Conservation (phyloP, 1,140 invertebrate species). For the Eciton burchellii region DNA sequence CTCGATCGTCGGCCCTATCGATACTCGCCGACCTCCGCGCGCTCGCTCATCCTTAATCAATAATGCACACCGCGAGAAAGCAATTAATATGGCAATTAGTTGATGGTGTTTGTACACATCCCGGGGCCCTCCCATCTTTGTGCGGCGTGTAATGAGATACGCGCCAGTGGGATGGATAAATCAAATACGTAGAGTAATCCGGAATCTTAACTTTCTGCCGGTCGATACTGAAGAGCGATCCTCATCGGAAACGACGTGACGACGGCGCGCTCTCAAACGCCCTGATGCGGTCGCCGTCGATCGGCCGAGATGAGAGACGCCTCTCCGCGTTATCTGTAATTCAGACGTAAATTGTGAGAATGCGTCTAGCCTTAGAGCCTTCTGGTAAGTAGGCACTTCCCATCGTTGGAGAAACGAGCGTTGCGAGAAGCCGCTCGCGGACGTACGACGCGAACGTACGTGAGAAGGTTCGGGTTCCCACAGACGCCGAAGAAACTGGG, state of each 20-base stretch:
- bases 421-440: slow-evolving; percentile 44
- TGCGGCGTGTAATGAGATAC: neutral
- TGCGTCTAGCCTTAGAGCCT: slow-evolving; percentile 42
- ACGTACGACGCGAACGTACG: slow-evolving; percentile 69
- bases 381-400: slow-evolving; percentile 65
- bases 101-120: slow-evolving; percentile 73
- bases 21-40: neutral
- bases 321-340: slow-evolving; percentile 49
- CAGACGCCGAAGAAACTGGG: slow-evolving; percentile 75
- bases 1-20: slow-evolving; percentile 28
- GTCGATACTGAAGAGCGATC: too few species aligned
- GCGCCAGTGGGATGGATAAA: neutral
- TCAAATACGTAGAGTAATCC: neutral
- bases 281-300: neutral
- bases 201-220: too few species aligned
- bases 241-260: too few species aligned
- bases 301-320: neutral
- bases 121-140: slow-evolving; percentile 71
- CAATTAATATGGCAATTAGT: slow-evolving; percentile 82
- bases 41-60: slow-evolving; percentile 65
- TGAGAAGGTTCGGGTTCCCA: slow-evolving; percentile 82
- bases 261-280: neutral
- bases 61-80: slow-evolving; percentile 68
- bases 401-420: slow-evolving; percentile 56
- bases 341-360: slow-evolving; percentile 56